Percentiles rank a stretch among this genome's conserved stretches.
Evolutionary conservation across 1,140 invertebrate species (phyloP).

Genomic region (Drosophila prosaltans): DNA sequence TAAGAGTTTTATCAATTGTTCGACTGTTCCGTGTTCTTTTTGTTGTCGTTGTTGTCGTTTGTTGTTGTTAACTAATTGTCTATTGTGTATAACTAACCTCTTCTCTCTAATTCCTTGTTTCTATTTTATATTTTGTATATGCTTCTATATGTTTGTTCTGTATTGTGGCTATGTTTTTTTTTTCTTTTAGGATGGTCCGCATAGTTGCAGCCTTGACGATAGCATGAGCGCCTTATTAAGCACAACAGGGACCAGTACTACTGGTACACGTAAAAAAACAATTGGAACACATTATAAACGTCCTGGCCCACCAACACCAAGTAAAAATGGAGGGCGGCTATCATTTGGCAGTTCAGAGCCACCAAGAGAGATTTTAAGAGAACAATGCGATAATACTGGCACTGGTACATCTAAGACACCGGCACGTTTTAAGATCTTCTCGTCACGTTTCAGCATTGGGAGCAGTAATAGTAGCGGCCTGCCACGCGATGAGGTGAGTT

Average conservation of each 20-base stretch:
- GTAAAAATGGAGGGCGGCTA: conserved; percentile 90
- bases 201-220: conserved; percentile 84
- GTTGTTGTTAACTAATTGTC: background rate
- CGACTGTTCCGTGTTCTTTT: background rate
- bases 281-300: conserved; percentile 90
- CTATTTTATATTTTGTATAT: too few species aligned
- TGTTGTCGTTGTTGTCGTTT: conserved; percentile 28
- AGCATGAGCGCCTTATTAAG: conserved; percentile 86
- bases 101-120: too few species aligned
- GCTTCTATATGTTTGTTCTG: too few species aligned
- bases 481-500: conserved; percentile 63
- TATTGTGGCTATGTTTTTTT: too few species aligned
- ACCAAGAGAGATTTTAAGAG: conserved; percentile 70
- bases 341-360: conserved; percentile 84
- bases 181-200: conserved; percentile 83
- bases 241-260: conserved; percentile 65
- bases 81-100: too few species aligned
- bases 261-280: conserved; percentile 84
- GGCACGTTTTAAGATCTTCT: conserved; percentile 73
- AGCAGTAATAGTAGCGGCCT: conserved; percentile 31
- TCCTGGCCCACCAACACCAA: conserved; percentile 92
- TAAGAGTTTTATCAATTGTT: conserved; percentile 20
- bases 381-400: conserved; percentile 47
- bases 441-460: conserved; percentile 75
- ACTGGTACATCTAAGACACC: conserved; percentile 66